These are phyloP conservation scores for Chaetops frenatus DNA, from an alignment of 2,113 vertebrate species.

Conservation along the genomic window DNA sequence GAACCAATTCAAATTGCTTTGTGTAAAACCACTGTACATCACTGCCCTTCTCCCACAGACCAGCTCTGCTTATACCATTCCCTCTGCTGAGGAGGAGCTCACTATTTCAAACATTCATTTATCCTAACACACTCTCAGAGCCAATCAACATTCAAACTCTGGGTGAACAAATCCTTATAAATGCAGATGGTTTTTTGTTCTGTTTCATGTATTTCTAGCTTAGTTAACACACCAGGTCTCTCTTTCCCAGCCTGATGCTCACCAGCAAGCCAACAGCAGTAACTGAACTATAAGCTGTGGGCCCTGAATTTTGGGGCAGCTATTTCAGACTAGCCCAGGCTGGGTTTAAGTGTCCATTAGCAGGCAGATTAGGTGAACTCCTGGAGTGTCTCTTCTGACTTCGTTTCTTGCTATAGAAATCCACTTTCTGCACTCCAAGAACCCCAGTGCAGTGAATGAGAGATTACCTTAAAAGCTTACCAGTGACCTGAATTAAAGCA, in stretches of 20 bases:
- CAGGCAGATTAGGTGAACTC: not conserved
- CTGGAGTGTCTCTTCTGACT: not conserved
- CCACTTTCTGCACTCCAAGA: slow-evolving; percentile 26
- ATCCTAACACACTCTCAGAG: not conserved
- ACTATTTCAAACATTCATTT: not conserved
- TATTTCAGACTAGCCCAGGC: not conserved
- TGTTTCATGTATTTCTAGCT: not conserved
- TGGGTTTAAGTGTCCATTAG: slow-evolving; percentile 13
- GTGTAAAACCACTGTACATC: not conserved
- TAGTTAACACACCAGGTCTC: not conserved
- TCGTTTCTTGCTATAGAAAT: not conserved
- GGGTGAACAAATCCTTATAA: not conserved
- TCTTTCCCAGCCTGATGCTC: not conserved
- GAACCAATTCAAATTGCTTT: not conserved
- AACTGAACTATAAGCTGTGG: not conserved
- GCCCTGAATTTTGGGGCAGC: not conserved
- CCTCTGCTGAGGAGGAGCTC: not conserved
- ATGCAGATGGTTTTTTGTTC: not conserved
- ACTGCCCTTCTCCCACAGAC: not conserved
- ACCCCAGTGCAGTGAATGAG: not conserved
- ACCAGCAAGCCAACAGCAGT: not conserved
- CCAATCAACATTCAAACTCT: not conserved
- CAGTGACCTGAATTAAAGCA: slow-evolving; percentile 37
- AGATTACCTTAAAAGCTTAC: slow-evolving; percentile 41
- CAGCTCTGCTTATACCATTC: not conserved